Percentiles rank a stretch among this genome's conserved stretches.
Evolutionary conservation across 2,888 invertebrate species (phyloP).

Genomic region (Enoplolaimus lenunculus): DNA sequence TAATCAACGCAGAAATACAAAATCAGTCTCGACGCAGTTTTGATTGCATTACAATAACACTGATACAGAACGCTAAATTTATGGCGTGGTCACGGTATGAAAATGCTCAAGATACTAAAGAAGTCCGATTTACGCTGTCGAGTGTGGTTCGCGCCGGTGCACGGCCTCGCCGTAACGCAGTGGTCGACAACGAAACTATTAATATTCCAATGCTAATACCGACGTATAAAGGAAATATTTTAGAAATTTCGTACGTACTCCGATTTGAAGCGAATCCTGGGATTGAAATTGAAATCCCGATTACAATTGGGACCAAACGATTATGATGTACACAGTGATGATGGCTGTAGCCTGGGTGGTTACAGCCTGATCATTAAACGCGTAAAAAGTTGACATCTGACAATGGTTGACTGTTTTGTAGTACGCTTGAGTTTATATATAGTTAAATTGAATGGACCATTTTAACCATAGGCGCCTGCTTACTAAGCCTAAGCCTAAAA

Average conservation of each 20-base stretch:
- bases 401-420: too few species aligned
- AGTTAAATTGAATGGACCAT: too few species aligned
- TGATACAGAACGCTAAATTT: slow-evolving; percentile 20
- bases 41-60: background rate
- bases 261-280: slow-evolving; percentile 20
- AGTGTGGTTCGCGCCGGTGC: background rate
- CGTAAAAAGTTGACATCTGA: too few species aligned
- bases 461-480: too few species aligned
- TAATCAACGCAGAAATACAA: slow-evolving; percentile 13
- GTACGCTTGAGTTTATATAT: too few species aligned
- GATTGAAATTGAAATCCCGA: slow-evolving; percentile 22
- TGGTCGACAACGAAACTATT: slow-evolving; percentile 14
- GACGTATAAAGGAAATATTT: slow-evolving; percentile 17
- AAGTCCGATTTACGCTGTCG: background rate
- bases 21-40: slow-evolving; percentile 14
- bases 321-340: too few species aligned
- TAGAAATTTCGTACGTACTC: slow-evolving; percentile 18
- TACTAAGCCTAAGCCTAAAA: too few species aligned
- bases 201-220: slow-evolving; percentile 15
- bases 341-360: too few species aligned
- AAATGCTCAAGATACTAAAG: slow-evolving; percentile 19
- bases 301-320: slow-evolving; percentile 19
- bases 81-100: slow-evolving; percentile 19
- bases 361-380: too few species aligned
- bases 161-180: background rate